Base-by-base conservation (phyloP, 2,113 vertebrate species). In the human (Homo sapiens) region DNA sequence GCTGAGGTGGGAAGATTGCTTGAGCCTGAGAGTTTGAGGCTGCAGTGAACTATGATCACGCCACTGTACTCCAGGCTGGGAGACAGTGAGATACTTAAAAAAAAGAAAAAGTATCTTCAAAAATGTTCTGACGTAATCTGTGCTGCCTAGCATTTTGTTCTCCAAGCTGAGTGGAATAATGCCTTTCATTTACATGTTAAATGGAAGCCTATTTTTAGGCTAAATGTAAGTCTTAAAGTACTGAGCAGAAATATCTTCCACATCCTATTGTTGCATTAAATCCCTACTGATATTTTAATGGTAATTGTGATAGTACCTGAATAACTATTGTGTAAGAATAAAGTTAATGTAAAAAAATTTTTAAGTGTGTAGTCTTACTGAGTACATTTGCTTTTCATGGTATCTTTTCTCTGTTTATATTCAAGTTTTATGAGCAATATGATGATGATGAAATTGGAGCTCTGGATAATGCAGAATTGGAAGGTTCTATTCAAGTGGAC, bases 401-500 rank as follows among this genome's bases (percentile, higher is more conserved):
- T 89, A 23, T 57, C 6, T 66, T 87, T 82, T 96, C 32, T 82
- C 5, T 76, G 52, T 97, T 80, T 97, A 86, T 80, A 13, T 98
- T 98, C 78, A 95, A 99, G 99, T 99, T 99, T 98, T 99, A 98
- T 80, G 99, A 99, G 59, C 99, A 99, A 90, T 99, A 99, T 97
- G 99, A 99, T 27, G 99, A 99, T 27, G 99, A 99, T 94, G 99
- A 99, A 98, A 99, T 99, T 72, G 99, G 99, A 85, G 99, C 99
- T 11, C 98, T 99, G 98, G 99, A 99, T 98, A 99, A 99, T 10
- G 98, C 99, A 0, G 99, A 99, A 97, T 98, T 99, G 97, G 99
- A 99, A 98, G 99, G 99, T 18, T 99, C 98, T 93, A 99, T 99
- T 95, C 98, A 99, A 70, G 98, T 99, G 0, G 98, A 99, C 98